Base-by-base conservation (phyloP, 2,888 invertebrate species). In the Erpobdella octoculata region DNA sequence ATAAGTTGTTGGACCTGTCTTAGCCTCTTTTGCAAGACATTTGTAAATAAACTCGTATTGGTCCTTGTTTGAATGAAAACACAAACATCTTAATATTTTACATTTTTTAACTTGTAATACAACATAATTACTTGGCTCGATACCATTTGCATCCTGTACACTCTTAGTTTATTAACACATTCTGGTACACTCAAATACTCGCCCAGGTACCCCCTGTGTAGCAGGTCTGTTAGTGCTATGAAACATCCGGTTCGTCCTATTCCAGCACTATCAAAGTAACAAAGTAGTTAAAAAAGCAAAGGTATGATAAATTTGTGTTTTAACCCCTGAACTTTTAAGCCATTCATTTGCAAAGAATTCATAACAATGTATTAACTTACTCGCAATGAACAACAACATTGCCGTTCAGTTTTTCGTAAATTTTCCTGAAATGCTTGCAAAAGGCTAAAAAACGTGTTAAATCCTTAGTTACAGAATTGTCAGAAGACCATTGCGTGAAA, bases 301-400 rank as follows among this genome's bases (percentile, higher is more conserved):
- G n/a, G n/a, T n/a, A n/a, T n/a, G n/a, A n/a, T n/a, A n/a, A n/a
- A n/a, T n/a, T n/a, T n/a, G n/a, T n/a, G n/a, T n/a, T n/a, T n/a
- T n/a, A n/a, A n/a, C n/a, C n/a, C n/a, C n/a, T n/a, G n/a, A n/a
- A 6, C 1, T 18, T 53, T 18, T 18, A n/a, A 48, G 28, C 8
- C 21, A 25, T 8, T 6, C 4, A 53, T 53, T 53, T 9, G 1
- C 6, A 53, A 53, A 53, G 1, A 6, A 9, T 48, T 6, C 25
- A 21, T 48, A 36, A 4, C 4, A 65, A 28, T 0, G 28, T 9
- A 68, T 28, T 46, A 36, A 41, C 3, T 48, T 28, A 53, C 68
- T 48, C 48, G 68, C 68, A 68, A 8, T 68, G 68, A 8, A 53
- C 53, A 6, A 68, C 68, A 33, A 68, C 46, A 18, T 25, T 21